Evolutionary conservation across 1,140 invertebrate species (phyloP).

Genomic region (Olivierus martensii): DNA sequence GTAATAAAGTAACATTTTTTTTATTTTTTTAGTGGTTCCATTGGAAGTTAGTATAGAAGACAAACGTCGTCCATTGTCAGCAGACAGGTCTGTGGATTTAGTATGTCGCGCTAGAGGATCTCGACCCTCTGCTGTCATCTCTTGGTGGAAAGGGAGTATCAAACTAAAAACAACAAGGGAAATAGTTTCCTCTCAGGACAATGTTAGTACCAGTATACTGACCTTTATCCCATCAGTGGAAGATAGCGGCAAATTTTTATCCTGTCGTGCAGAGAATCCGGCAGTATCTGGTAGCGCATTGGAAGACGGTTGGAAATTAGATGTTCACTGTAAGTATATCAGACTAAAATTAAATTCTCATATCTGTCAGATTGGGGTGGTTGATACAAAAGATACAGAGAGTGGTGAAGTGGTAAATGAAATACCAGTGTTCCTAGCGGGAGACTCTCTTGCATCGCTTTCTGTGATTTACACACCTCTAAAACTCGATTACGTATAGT

Average conservation of each 20-base stretch:
- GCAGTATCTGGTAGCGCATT: constrained; percentile 10
- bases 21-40: constrained; percentile 53
- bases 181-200: constrained; percentile 7
- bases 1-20: neutral
- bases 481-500: no score
- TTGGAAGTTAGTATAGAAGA: constrained; percentile 52
- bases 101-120: constrained; percentile 17
- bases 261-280: constrained; percentile 68
- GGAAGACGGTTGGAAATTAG: constrained; percentile 10
- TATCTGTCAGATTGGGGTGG: no score
- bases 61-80: constrained; percentile 13
- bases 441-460: no score
- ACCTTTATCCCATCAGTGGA: constrained; percentile 44
- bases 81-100: constrained; percentile 15
- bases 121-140: constrained; percentile 17
- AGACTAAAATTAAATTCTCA: no score
- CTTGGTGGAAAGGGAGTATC: constrained; percentile 18
- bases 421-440: no score
- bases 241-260: constrained; percentile 63
- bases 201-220: constrained; percentile 10
- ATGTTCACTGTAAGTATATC: constrained; percentile 17
- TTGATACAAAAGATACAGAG: no score
- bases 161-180: constrained; percentile 11
- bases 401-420: no score
- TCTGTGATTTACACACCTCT: no score